Base-by-base conservation (phyloP, 1,140 invertebrate species). In the Heliconius melpomene region DNA sequence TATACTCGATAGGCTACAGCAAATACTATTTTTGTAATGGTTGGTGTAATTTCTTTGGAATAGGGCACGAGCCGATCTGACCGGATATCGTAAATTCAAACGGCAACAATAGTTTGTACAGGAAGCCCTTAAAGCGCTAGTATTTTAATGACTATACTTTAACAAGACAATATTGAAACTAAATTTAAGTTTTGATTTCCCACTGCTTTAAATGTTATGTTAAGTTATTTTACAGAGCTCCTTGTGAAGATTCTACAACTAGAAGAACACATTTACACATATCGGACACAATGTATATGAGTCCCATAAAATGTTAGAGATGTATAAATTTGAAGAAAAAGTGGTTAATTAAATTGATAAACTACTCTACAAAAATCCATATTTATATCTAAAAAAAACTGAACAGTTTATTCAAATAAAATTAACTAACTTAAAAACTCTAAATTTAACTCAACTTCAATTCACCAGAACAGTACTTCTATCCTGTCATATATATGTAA, bases 81-180 rank as follows among this genome's bases (percentile, higher is more conserved):
- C 60, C 60, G 60, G 60, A 66, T 7, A 2, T 66, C 26, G 29
- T 66, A 66, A 66, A 66, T 66, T 66, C 60, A 66, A 26, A 66
- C 23, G 72, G 72, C 77, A 78, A 80, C 76, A 76, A 80, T 83
- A 78, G 82, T 82, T 82, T 79, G 74, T 50, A 79, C 29, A 77
- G 70, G 60, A 57, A 26, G 73, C 60, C 60, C 46, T 74, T 74
- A 20, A 29, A 50, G 26, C 73, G 46, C 54, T 52, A 29, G 26
- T 66, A 26, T 66, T 57, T 66, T 26, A 66, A 29, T 74, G 26
- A 8, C 13, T 36, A 18, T 74, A 74, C 57, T 54, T 70, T 73
- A 36, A 72, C 50, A 38, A 78, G 46, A 78, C 52, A 71, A 79
- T 79, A 79, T 79, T 79, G 72, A 79, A 75, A 36, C 36, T 26